Base-by-base conservation (phyloP, 1,140 invertebrate genomes). In the Paracyclopina nana region DNA sequence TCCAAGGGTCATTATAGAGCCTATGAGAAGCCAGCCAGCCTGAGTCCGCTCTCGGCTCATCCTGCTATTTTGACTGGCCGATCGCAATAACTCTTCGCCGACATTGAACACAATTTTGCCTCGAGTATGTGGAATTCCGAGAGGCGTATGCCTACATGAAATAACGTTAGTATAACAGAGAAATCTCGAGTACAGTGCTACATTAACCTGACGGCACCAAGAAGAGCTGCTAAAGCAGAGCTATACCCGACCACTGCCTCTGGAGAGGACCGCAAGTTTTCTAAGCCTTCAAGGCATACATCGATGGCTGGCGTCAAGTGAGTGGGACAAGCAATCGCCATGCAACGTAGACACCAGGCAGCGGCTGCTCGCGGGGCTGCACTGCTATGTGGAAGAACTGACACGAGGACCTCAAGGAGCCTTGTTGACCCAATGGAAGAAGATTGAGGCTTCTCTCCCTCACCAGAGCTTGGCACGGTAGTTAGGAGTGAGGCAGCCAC, bases 41-140 rank as follows among this genome's bases (percentile, higher is more conserved):
- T 92, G 85, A 29, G 90, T 95, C 63, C 90, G 74, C 61, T 90
- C 85, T 40, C 94, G 71, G 9, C 91, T 94, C 49, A 99, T 69
- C 53, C 90, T 74, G 64, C 86, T 90, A 65, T 91, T 96, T 68
- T 96, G 91, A 60, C 80, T 87, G n/a, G 94, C 92, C 56, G 87
- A 94, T 59, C 91, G 72, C 18, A 99, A 68, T 45, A 99, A 65
- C 62, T 98, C 92, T 70, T 98, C 94, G 20, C 90, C 92, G 29
- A 90, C 83, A 62, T 87, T 90, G 63, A 98, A 97, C 40, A 96
- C 86, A 57, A 92, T 78, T 69, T 95, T 95, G 57, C 88, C 88
- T 57, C 88, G 83, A 31, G 84, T 85, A 64, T 96, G 90, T 16
- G 94, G 94, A 46, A 97, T 83, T 20, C 94, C 92, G 5, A 97